A percentile compares a stretch with the other conserved stretches of the same genome.
Evolutionary conservation across 1,140 invertebrate genomes (phyloP).

Genomic region (Papilio xuthus): DNA sequence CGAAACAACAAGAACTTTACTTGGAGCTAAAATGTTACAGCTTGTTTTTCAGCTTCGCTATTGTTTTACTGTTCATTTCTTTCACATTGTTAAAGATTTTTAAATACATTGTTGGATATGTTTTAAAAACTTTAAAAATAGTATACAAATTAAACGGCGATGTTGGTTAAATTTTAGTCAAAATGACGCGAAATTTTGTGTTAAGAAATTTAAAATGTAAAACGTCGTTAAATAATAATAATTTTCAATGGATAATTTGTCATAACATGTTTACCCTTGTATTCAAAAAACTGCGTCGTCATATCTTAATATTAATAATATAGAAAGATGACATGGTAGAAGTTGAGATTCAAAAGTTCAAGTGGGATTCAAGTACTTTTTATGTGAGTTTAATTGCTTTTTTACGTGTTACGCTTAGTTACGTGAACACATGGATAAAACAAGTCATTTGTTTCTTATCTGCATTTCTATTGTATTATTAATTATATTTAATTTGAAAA

Average conservation of each 20-base stretch:
- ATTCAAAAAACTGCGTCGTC: background rate
- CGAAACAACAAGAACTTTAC: slow-evolving; percentile 14
- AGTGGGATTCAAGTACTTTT: background rate
- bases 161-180: background rate
- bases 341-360: background rate
- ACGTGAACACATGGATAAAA: no score
- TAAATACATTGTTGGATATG: background rate
- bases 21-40: background rate
- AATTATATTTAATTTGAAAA: background rate
- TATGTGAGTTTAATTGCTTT: background rate
- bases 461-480: no score
- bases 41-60: background rate
- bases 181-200: no score
- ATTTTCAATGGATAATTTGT: background rate
- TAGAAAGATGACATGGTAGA: background rate
- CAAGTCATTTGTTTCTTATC: no score
- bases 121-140: background rate
- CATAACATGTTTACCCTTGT: slow-evolving; percentile 5
- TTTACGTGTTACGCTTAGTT: no score
- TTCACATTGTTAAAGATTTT: background rate
- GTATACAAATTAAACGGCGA: background rate
- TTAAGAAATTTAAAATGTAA: no score
- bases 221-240: background rate
- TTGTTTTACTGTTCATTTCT: background rate
- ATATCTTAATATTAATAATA: background rate